phyloP scores from a whole-genome alignment of 2,797 vertebrate genomes.

The Clarias pachynema region DNA sequence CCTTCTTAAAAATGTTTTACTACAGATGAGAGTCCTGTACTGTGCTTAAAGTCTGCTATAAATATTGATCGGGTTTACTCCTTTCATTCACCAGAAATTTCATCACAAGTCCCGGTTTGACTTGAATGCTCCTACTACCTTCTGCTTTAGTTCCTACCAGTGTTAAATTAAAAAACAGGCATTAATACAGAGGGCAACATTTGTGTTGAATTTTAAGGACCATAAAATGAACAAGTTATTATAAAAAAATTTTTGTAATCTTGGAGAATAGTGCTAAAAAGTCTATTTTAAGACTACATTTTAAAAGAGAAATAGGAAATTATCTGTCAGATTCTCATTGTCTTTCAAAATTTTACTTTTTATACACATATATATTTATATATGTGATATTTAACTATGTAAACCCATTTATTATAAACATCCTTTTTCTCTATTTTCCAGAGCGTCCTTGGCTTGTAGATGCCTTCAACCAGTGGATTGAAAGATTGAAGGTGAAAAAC shows the following conservation, averaged over 20 bases:
- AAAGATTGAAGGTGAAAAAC: constrained; percentile 85
- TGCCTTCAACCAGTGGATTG: constrained; percentile 86
- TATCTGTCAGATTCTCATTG: background rate
- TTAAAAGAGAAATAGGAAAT: background rate
- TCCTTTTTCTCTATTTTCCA: constrained; percentile 56
- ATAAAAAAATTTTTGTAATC: background rate
- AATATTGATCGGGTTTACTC: too few relatives aligned
- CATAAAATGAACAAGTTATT: background rate
- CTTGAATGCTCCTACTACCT: too few relatives aligned
- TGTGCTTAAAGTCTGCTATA: too few relatives aligned
- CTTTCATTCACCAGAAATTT: too few relatives aligned
- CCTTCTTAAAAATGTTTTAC: too few relatives aligned
- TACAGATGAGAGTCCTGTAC: too few relatives aligned
- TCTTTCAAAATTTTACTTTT: background rate
- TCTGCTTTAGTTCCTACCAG: background rate
- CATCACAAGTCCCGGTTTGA: too few relatives aligned
- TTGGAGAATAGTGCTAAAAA: background rate
- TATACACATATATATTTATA: background rate
- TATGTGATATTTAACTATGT: too few relatives aligned
- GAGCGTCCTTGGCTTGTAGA: constrained; percentile 95
- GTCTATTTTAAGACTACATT: background rate
- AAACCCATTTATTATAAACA: background rate
- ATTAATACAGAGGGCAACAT: background rate
- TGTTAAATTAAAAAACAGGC: background rate
- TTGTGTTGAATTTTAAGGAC: background rate